phyloP scores from a whole-genome alignment of 2,113 vertebrate genomes.

The Caloenas nicobarica region DNA sequence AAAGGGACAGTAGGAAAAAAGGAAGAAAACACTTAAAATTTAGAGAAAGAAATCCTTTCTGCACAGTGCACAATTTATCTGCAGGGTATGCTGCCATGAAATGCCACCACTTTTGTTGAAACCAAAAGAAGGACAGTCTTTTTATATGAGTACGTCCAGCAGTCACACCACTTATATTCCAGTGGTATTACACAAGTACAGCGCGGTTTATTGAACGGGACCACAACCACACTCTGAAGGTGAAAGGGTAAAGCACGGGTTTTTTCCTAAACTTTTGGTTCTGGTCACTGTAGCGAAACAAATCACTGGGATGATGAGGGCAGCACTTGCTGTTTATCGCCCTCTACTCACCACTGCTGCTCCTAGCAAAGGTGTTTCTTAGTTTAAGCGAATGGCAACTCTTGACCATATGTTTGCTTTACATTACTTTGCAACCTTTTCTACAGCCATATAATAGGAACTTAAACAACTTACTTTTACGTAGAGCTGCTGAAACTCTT shows the following conservation, averaged over 20 bases:
- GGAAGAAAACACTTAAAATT: neutral
- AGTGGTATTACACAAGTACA: neutral
- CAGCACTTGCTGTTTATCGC: neutral
- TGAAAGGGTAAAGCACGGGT: neutral
- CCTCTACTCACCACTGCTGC: neutral
- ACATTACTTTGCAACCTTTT: neutral
- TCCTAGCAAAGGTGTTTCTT: neutral
- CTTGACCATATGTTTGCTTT: neutral
- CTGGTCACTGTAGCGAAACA: neutral
- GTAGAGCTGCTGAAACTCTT: slow-evolving; percentile 93
- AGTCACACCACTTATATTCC: neutral
- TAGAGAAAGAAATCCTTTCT: neutral
- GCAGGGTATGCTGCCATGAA: neutral
- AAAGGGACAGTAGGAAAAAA: neutral
- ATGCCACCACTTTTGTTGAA: neutral
- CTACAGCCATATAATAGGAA: neutral
- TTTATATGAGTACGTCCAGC: neutral
- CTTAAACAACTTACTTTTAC: slow-evolving; percentile 85
- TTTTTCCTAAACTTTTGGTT: neutral
- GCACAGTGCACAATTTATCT: neutral
- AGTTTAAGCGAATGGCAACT: neutral
- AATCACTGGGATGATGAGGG: neutral
- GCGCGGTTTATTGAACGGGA: neutral
- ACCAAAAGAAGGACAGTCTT: neutral
- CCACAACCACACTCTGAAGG: neutral